phyloP scores from a whole-genome alignment of 2,797 vertebrate species.

The Taeniopygia guttata region DNA sequence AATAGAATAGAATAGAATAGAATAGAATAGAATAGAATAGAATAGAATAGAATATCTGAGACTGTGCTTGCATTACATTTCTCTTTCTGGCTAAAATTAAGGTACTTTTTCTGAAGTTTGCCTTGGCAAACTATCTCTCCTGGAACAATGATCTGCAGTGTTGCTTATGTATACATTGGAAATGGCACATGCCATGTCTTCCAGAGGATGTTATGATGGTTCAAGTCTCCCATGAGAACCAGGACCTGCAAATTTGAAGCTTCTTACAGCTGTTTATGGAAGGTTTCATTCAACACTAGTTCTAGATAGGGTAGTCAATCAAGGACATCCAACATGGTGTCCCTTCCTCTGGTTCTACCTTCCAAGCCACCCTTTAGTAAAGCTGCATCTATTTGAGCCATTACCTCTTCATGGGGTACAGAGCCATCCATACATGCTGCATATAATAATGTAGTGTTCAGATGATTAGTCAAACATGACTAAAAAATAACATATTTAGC shows the following conservation, averaged over 20 bases:
- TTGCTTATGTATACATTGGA: background rate
- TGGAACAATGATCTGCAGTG: background rate
- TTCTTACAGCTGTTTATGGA: background rate
- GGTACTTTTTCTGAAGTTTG: background rate
- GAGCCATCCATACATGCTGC: background rate
- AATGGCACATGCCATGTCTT: background rate
- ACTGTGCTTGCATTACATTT: background rate
- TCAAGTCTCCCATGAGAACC: background rate
- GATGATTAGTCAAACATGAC: background rate
- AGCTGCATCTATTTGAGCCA: background rate
- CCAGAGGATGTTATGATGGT: background rate
- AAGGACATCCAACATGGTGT: too few species aligned
- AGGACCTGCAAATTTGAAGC: background rate
- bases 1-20: background rate
- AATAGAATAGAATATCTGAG: background rate
- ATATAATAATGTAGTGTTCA: background rate
- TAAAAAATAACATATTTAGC: background rate
- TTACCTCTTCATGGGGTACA: background rate
- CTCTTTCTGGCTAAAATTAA: background rate
- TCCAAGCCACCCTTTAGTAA: background rate
- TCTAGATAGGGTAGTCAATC: background rate
- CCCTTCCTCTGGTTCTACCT: background rate
- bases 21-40: background rate
- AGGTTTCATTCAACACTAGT: background rate
- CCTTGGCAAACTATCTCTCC: background rate